phyloP scores from a whole-genome alignment of 1,140 invertebrate genomes.

The Drosophila eugracilis region DNA sequence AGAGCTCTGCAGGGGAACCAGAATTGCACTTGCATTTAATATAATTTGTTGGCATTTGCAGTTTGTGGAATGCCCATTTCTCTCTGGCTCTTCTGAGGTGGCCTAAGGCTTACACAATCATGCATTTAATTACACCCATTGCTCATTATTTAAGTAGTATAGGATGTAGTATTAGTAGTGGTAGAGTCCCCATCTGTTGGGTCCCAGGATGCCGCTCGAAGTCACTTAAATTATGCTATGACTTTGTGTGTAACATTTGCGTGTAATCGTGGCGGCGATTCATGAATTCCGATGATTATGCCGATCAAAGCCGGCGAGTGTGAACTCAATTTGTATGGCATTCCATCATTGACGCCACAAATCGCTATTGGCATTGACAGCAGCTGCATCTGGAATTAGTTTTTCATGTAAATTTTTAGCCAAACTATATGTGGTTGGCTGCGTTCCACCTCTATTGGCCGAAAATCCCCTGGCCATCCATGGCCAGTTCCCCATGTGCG shows the following conservation, averaged over 20 bases:
- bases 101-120: slow-evolving; percentile 5
- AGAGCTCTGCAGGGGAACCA: not conserved
- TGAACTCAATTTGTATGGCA: slow-evolving; percentile 71
- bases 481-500: slow-evolving; percentile 47
- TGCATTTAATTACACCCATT: slow-evolving; percentile 64
- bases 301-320: slow-evolving; percentile 69
- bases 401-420: slow-evolving; percentile 79
- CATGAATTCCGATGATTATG: slow-evolving; percentile 78
- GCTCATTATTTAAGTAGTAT: slow-evolving; percentile 6
- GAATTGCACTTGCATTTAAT: slow-evolving; percentile 28
- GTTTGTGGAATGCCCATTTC: slow-evolving; percentile 44
- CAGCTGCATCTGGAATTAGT: slow-evolving; percentile 64
- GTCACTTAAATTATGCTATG: slow-evolving; percentile 68
- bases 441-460: slow-evolving; percentile 6
- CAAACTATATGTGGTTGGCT: slow-evolving; percentile 52
- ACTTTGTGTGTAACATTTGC: slow-evolving; percentile 50
- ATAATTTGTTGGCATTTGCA: slow-evolving; percentile 65
- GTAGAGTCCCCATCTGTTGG: not conserved
- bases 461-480: slow-evolving; percentile 35
- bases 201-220: slow-evolving; percentile 10
- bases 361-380: slow-evolving; percentile 34
- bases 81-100: slow-evolving; percentile 2
- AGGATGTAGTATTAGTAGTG: too few species aligned
- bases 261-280: slow-evolving; percentile 61
- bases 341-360: slow-evolving; percentile 38